Evolutionary conservation across 2,113 vertebrate species (phyloP), one percentile per base, ranked within the genome.

Genomic region (Hippocampus guttulatus): DNA sequence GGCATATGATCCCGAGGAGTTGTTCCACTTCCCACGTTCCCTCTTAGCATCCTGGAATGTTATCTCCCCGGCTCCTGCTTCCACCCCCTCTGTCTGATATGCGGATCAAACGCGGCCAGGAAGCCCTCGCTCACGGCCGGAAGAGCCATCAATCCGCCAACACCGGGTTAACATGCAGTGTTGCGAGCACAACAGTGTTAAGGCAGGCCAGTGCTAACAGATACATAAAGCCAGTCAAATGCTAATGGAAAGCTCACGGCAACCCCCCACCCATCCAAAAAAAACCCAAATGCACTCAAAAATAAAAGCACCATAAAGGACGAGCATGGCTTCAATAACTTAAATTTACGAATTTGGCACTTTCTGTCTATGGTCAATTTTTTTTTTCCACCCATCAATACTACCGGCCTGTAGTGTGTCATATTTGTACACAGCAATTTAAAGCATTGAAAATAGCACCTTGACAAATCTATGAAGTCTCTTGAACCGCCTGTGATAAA

Each of bases 71-170:
- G 41, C 38, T 76, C 65, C 41, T 77, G 77, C 82, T 85, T 90
- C 83, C 87, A 83, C 79, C 84, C 86, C 82, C 87, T 88, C 86
- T 78, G 87, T 86, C 85, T 79, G 83, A 91, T 88, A 89, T 61
- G 60, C 27, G 82, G 88, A 91, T 89, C 89, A 91, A 91, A 89
- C 81, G 21, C 76, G 85, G 79, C 75, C 71, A 77, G 85, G 86
- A 91, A 88, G 86, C 78, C 81, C 82, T 82, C 72, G 74, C 30
- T 38, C 47, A 55, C 16, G 47, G 77, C 89, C 69, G 81, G 87
- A 85, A 81, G 88, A 84, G 80, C 83, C 88, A 86, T 88, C 84
- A 88, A 81, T 91, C 87, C 87, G 75, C 78, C 75, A 76, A 82
- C 82, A 80, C 76, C 52, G 70, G 58, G 79, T 70, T 73, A 69